Conservation (phyloP, 2,113 vertebrate genomes). For the Morone saxatilis region DNA sequence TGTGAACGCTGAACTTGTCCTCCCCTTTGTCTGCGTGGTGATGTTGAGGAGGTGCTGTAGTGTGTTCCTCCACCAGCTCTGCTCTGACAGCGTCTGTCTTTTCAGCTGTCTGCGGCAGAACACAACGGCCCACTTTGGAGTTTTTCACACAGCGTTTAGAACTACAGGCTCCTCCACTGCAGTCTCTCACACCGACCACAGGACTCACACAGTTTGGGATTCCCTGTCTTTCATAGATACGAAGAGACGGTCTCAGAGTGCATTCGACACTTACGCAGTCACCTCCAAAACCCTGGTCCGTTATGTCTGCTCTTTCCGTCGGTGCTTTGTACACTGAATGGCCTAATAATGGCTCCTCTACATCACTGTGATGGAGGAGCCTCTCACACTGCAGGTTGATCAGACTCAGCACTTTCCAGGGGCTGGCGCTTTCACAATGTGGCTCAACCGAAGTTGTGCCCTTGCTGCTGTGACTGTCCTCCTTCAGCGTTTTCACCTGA, state of each 20-base stretch:
- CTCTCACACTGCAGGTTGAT: conserved; percentile 85
- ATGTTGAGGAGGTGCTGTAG: neutral
- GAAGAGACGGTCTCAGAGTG: neutral
- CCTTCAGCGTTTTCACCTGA: conserved; percentile 8
- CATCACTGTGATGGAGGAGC: conserved; percentile 69
- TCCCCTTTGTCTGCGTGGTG: neutral
- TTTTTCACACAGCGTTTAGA: conserved; percentile 21
- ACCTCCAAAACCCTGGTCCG: neutral
- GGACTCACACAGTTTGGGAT: neutral
- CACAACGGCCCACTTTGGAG: neutral
- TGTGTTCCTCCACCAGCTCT: conserved; percentile 3
- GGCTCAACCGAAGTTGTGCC: conserved; percentile 30
- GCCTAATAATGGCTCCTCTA: neutral
- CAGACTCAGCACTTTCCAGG: conserved; percentile 83
- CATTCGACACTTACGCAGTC: conserved; percentile 1
- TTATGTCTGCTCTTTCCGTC: neutral
- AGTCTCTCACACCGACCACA: neutral
- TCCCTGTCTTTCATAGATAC: conserved; percentile 1
- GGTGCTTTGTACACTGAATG: neutral
- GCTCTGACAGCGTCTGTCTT: neutral
- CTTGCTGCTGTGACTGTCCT: conserved; percentile 27
- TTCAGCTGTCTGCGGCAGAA: conserved; percentile 13
- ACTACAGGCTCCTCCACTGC: neutral
- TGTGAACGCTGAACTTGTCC: conserved; percentile 2
- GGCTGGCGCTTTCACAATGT: conserved; percentile 43